These are phyloP conservation scores for Dolichoris vasculosae DNA, from an alignment of 1,140 invertebrate genomes.

Conservation along the genomic window DNA sequence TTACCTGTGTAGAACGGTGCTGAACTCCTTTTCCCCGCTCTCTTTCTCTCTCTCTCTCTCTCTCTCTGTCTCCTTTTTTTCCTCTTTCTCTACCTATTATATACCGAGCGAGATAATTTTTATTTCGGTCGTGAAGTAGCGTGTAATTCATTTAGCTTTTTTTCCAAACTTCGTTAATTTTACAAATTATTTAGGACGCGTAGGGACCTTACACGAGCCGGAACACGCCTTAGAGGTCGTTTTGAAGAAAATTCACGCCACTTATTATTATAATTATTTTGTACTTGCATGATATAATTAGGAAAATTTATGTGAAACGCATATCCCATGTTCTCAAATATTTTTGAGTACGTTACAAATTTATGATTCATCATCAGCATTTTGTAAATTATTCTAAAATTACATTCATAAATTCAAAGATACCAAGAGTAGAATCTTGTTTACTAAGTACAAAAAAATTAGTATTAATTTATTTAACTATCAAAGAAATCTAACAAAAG, in stretches of 20 bases:
- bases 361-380: background rate
- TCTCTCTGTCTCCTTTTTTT: background rate
- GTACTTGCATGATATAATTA: conserved; percentile 11
- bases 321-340: background rate
- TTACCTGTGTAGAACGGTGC: background rate
- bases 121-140: conserved; percentile 35
- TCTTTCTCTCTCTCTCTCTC: background rate
- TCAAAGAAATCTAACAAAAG: background rate
- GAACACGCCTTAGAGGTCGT: background rate
- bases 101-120: conserved; percentile 30
- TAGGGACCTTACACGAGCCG: background rate
- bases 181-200: conserved; percentile 23
- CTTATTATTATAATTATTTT: conserved; percentile 27
- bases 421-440: background rate
- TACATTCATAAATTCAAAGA: background rate
- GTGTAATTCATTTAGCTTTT: conserved; percentile 17
- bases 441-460: background rate
- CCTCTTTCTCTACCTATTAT: background rate
- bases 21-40: background rate
- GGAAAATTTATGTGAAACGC: background rate
- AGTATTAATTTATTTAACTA: background rate
- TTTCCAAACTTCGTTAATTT: conserved; percentile 28
- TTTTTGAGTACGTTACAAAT: background rate
- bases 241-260: conserved; percentile 21
- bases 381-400: background rate